phyloP scores from a whole-genome alignment of 2,113 vertebrate genomes.

The Hassar affinis region DNA sequence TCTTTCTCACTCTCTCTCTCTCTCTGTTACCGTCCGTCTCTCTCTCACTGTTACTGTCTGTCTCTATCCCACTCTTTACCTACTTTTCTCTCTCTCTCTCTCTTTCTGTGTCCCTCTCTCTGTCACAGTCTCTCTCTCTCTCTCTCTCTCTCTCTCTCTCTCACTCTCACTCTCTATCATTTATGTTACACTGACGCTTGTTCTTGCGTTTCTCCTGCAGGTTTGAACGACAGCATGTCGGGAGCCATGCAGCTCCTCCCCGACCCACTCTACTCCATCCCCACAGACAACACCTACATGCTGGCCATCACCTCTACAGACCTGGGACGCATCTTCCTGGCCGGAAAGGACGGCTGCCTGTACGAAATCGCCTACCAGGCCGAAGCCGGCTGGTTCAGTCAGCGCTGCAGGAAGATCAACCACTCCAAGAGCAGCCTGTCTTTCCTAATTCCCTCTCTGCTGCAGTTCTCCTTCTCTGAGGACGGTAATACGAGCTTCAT shows the following conservation, averaged over 20 bases:
- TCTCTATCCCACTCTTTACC: too few species aligned
- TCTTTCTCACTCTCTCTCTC: too few species aligned
- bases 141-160: background rate
- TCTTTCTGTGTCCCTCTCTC: background rate
- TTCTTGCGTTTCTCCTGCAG: constrained; percentile 51
- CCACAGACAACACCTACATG: constrained; percentile 95
- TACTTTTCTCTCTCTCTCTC: background rate
- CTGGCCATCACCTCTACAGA: constrained; percentile 88
- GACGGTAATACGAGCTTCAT: constrained; percentile 75
- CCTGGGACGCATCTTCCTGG: constrained; percentile 91
- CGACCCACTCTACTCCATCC: constrained; percentile 92
- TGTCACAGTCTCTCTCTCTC: background rate
- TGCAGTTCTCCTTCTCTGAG: constrained; percentile 96
- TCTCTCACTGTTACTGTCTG: background rate
- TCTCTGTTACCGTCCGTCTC: background rate
- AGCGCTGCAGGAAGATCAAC: constrained; percentile 95
- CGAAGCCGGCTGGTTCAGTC: constrained; percentile 96
- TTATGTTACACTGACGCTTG: background rate
- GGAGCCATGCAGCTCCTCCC: constrained; percentile 93
- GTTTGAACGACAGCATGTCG: constrained; percentile 89
- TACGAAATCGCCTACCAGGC: constrained; percentile 98
- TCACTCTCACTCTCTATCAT: background rate
- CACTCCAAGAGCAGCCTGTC: constrained; percentile 92
- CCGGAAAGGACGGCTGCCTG: constrained; percentile 94
- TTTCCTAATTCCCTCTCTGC: constrained; percentile 90